Evolutionary conservation across 2,113 vertebrate species (phyloP), one percentile per base, ranked within the genome.

Genomic region (Pygoscelis adeliae): DNA sequence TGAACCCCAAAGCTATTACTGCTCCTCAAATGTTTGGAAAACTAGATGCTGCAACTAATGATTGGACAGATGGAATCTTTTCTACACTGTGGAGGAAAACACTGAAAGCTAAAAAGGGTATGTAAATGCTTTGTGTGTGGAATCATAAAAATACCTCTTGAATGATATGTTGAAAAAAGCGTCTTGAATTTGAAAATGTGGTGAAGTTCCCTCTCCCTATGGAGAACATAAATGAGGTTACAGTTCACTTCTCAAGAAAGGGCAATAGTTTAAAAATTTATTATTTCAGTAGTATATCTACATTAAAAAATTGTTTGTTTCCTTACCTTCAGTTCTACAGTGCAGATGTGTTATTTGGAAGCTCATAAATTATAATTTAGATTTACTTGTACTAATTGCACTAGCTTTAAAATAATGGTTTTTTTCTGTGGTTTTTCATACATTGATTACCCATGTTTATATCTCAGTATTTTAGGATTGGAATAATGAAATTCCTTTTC

Each of bases 11-110:
- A 93, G 98, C 98, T 30, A 98, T 99, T 30, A 99, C 98, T 19
- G 98, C 98, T 14, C 95, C 98, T 56, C 98, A 99, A 5, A 98
- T 99, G 98, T 99, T 98, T 97, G 98, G 98, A 83, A 96, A 95
- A 63, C 93, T 99, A 52, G 98, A 98, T 92, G 97, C 98, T n/a
- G 98, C 98, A 61, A 99, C 98, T 59, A 98, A 98, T 67, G 98
- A 99, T 88, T 99, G 98, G 98, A 98, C 98, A 63, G 98, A 99
- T 89, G 98, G 98, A 44, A 98, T 99, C 65, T 99, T 99, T 90
- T 98, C 98, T 61, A 98, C 98, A 22, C 95, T 98, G 42, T 99
- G 98, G 98, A 98, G 98, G 70, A 99, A 98, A 97, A 98, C 98
- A 3, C 90, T 98, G n/a, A 98, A 98, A 96, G 46, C 97, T 77